Percentiles rank a stretch among this genome's conserved stretches.
Conservation (phyloP, 2,113 vertebrate species). For the Misgurnus anguillicaudatus region DNA sequence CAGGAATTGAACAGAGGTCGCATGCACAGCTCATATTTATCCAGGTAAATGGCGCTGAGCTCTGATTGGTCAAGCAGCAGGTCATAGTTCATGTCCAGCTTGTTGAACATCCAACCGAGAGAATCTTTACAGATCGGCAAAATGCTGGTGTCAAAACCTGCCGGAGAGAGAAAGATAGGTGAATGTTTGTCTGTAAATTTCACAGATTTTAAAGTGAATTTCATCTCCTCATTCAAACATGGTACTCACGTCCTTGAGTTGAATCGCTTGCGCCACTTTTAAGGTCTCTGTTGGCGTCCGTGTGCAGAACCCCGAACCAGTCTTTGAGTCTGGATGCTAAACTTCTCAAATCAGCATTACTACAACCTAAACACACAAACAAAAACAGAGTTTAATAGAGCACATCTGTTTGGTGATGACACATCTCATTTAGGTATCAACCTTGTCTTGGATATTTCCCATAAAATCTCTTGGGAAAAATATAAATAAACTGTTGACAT, state of each 20-base stretch:
- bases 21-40: slow-evolving; percentile 94
- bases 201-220: not conserved
- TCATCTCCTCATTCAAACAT: not conserved
- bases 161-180: slow-evolving; percentile 2
- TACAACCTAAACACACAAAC: slow-evolving; percentile 79
- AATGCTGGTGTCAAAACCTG: slow-evolving; percentile 95
- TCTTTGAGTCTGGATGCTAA: slow-evolving; percentile 91
- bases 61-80: slow-evolving; percentile 93
- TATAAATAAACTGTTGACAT: no score
- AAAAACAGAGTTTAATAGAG: slow-evolving; percentile 45
- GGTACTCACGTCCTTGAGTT: slow-evolving; percentile 84
- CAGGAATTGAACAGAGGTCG: slow-evolving; percentile 84
- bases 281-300: slow-evolving; percentile 89
- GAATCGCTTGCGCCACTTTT: slow-evolving; percentile 81
- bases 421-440: not conserved
- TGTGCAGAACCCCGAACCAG: slow-evolving; percentile 93
- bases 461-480: no score
- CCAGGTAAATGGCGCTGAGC: slow-evolving; percentile 93
- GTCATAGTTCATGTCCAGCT: slow-evolving; percentile 97
- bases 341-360: slow-evolving; percentile 86
- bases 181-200: not conserved
- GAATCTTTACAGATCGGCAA: slow-evolving; percentile 98
- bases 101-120: slow-evolving; percentile 99
- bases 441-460: no score
- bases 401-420: not conserved